Percentiles rank a stretch among this genome's conserved stretches.
Conservation (phyloP, 2,888 invertebrate genomes). For the Callosobruchus maculatus region DNA sequence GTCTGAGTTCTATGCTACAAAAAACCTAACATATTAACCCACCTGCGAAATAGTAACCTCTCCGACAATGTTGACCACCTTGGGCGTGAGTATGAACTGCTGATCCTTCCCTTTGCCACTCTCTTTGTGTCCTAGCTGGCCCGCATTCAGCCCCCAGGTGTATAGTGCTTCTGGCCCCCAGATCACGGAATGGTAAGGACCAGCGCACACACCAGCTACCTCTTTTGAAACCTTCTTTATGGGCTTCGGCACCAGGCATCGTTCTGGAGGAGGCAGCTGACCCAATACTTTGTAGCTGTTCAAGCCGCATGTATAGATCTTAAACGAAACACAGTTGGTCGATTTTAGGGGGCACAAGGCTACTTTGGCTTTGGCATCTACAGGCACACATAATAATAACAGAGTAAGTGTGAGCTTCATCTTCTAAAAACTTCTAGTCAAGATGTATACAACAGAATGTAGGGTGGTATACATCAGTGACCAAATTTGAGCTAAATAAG, state of each 20-base stretch:
- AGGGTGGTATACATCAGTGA: not conserved
- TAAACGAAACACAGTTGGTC: conserved; percentile 21
- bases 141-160: conserved; percentile 79
- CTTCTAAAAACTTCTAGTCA: not conserved
- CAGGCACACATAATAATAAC: not conserved
- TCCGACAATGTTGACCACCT: conserved; percentile 47
- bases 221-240: conserved; percentile 40
- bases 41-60: conserved; percentile 28
- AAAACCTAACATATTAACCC: too few species aligned
- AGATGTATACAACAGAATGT: not conserved
- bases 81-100: conserved; percentile 49
- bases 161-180: conserved; percentile 62
- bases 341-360: not conserved
- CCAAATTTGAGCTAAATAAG: too few species aligned
- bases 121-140: conserved; percentile 72
- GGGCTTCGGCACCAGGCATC: conserved; percentile 48
- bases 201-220: conserved; percentile 59
- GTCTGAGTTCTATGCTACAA: too few species aligned
- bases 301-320: conserved; percentile 61
- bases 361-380: not conserved
- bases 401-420: not conserved
- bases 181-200: conserved; percentile 68
- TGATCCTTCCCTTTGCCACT: conserved; percentile 40
- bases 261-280: conserved; percentile 52
- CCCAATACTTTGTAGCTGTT: conserved; percentile 66